Conservation (phyloP, 1,140 invertebrate species). For the Cardiocondyla obscurior region DNA sequence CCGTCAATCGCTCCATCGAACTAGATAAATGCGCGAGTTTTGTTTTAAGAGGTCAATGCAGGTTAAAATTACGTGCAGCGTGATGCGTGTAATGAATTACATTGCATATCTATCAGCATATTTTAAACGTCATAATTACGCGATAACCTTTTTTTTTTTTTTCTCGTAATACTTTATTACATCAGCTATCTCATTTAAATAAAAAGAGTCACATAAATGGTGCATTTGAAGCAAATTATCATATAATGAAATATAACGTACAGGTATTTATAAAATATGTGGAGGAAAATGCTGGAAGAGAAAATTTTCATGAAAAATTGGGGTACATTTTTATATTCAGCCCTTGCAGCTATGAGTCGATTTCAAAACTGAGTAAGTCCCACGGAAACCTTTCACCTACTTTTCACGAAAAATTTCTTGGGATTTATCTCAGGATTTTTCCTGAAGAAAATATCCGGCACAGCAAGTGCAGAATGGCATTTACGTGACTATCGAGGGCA, state of each 20-base stretch:
- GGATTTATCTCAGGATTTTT: constrained; percentile 15
- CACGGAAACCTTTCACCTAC: neutral
- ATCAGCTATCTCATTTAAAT: neutral
- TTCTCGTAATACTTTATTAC: neutral
- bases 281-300: too few species aligned
- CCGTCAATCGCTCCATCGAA: neutral
- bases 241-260: neutral
- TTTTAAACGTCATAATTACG: neutral
- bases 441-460: too few species aligned
- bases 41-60: neutral
- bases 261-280: neutral
- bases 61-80: neutral
- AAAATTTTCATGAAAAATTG: neutral
- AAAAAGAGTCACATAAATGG: too few species aligned
- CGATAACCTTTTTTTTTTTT: neutral
- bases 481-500: constrained; percentile 26
- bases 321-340: neutral
- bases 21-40: too few species aligned
- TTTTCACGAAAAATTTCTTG: neutral
- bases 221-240: neutral
- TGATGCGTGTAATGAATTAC: neutral
- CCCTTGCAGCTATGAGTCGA: neutral
- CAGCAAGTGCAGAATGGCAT: neutral
- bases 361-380: neutral
- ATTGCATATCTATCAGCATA: neutral